Conservation (phyloP, 53 echinoderm and acorn worm genomes). For the Henricia sp. region DNA sequence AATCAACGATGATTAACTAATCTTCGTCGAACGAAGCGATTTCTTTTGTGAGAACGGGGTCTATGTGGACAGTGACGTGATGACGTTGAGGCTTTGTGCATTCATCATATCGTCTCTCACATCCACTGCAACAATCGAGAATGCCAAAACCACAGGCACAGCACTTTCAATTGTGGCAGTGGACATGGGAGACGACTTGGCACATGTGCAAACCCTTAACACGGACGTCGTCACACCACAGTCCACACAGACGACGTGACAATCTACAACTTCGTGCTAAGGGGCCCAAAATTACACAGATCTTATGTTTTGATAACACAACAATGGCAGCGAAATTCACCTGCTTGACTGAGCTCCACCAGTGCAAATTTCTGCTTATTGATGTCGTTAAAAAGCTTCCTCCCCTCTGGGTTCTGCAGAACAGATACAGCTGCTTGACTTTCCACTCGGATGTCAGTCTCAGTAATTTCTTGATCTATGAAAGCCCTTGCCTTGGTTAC, state of each 20-base stretch:
- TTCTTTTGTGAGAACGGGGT: too few relatives aligned
- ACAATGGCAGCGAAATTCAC: neutral
- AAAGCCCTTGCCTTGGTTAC: conserved; percentile 12
- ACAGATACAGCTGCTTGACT: neutral
- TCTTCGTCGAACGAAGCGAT: too few relatives aligned
- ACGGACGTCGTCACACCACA: too few relatives aligned
- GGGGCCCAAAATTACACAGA: neutral
- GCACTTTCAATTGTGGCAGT: too few relatives aligned
- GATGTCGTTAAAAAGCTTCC: conserved; percentile 11
- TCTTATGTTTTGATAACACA: neutral
- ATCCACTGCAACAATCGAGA: too few relatives aligned
- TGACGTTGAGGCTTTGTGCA: too few relatives aligned
- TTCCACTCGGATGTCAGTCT: neutral
- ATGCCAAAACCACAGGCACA: too few relatives aligned
- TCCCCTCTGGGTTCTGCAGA: conserved; percentile 13
- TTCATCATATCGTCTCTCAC: too few relatives aligned
- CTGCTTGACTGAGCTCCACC: neutral
- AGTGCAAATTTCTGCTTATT: conserved; percentile 52
- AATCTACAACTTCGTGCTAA: neutral
- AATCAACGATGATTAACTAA: too few relatives aligned
- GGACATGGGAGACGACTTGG: too few relatives aligned
- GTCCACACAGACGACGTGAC: neutral
- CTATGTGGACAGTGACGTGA: too few relatives aligned
- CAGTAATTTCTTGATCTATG: conserved; percentile 27
- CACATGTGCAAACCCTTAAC: too few relatives aligned